Evolutionary conservation across 2,888 invertebrate species (phyloP).

Genomic region (Notodonta dromedarius): DNA sequence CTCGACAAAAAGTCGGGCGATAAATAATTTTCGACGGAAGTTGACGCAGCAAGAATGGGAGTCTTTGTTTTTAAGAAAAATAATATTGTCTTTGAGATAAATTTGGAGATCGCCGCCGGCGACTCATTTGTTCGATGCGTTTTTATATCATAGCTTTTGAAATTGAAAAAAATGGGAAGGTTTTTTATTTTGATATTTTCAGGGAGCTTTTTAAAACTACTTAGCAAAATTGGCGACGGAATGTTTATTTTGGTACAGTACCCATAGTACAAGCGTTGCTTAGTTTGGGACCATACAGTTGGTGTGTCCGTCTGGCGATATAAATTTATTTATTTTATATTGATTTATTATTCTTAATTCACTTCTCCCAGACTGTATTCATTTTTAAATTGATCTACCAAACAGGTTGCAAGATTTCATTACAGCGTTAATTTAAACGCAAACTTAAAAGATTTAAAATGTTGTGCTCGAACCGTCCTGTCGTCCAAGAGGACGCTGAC

Average conservation of each 20-base stretch:
- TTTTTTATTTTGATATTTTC: not conserved
- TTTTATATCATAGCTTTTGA: slow-evolving; percentile 22
- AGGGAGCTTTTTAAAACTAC: not conserved
- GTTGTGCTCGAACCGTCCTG: slow-evolving; percentile 2
- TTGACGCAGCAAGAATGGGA: slow-evolving; percentile 48
- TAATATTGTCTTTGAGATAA: slow-evolving; percentile 41
- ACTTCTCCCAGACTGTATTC: too few species aligned
- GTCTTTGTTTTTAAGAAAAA: slow-evolving; percentile 63
- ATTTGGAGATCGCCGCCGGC: slow-evolving; percentile 29
- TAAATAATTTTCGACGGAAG: slow-evolving; percentile 67
- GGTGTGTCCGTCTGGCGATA: too few species aligned
- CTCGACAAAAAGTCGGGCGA: slow-evolving; percentile 59
- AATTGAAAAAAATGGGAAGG: slow-evolving; percentile 6
- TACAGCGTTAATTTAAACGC: too few species aligned
- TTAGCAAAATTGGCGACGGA: too few species aligned
- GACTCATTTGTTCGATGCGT: slow-evolving; percentile 11
- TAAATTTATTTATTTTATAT: too few species aligned
- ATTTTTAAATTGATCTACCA: too few species aligned
- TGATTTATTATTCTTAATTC: too few species aligned
- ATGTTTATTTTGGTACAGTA: too few species aligned
- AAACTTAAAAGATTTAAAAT: too few species aligned
- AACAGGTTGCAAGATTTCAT: too few species aligned
- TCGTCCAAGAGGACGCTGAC: slow-evolving; percentile 31
- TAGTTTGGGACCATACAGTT: too few species aligned
- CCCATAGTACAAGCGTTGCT: too few species aligned